These are phyloP conservation scores for Celastrina argiolus DNA, from an alignment of 2,888 invertebrate genomes.

Conservation along the genomic window DNA sequence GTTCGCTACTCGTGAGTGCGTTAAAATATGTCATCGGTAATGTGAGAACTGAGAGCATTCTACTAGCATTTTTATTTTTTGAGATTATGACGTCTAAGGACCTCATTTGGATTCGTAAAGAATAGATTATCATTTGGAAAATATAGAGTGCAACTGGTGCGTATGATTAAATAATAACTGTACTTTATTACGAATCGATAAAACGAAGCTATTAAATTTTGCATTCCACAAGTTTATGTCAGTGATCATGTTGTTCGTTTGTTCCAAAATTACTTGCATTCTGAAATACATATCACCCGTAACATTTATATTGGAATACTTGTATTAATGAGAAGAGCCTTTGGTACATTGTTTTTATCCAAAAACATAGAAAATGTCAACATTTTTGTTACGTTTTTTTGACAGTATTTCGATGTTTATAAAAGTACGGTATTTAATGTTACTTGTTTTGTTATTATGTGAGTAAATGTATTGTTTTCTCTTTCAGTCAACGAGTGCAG, in stretches of 20 bases:
- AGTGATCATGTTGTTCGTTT: constrained; percentile 51
- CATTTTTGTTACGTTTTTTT: neutral
- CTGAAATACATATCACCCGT: neutral
- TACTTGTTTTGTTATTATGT: neutral
- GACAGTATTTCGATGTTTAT: neutral
- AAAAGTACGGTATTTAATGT: neutral
- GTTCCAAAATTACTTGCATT: constrained; percentile 33
- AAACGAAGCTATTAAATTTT: constrained; percentile 70
- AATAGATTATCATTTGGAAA: constrained; percentile 60
- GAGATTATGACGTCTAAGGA: constrained; percentile 63
- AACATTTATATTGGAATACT: neutral
- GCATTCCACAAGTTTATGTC: constrained; percentile 69
- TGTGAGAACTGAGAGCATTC: constrained; percentile 77
- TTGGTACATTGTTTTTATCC: neutral
- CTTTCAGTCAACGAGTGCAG: constrained; percentile 29
- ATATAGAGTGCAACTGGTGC: constrained; percentile 33
- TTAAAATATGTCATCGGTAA: constrained; percentile 74
- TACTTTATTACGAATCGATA: constrained; percentile 35
- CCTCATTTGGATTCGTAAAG: constrained; percentile 52
- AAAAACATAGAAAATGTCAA: neutral
- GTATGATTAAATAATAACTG: constrained; percentile 29
- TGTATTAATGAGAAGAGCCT: neutral
- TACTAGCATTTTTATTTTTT: constrained; percentile 64
- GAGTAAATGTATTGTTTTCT: neutral
- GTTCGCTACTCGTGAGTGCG: constrained; percentile 50